Conservation (phyloP, 2,113 vertebrate genomes). For the Ochotona curzoniae region DNA sequence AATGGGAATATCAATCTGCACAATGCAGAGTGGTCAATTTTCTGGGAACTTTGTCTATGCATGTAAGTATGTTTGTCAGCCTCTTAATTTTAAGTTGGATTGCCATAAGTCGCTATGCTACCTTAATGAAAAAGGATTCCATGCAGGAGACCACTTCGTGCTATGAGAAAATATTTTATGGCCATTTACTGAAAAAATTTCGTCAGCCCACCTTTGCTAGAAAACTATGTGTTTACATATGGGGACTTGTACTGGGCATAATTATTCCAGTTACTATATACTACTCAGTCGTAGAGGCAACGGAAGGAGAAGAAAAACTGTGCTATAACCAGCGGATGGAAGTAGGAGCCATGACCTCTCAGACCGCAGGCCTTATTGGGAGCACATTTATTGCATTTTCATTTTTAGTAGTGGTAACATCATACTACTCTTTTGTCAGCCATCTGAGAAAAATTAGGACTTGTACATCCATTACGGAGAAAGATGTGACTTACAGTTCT, state of each 20-base stretch:
- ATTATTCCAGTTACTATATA: slow-evolving; percentile 78
- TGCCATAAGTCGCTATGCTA: slow-evolving; percentile 90
- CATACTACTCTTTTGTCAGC: slow-evolving; percentile 84
- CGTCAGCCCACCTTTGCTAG: slow-evolving; percentile 86
- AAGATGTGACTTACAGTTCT: slow-evolving; percentile 82
- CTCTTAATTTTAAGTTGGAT: slow-evolving; percentile 89
- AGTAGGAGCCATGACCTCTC: slow-evolving; percentile 75
- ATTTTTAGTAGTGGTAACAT: slow-evolving; percentile 79
- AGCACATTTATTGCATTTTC: slow-evolving; percentile 81
- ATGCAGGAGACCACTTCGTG: slow-evolving; percentile 66
- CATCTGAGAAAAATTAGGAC: slow-evolving; percentile 84
- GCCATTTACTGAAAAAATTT: slow-evolving; percentile 84
- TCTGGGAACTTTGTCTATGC: slow-evolving; percentile 85
- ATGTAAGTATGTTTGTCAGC: slow-evolving; percentile 89
- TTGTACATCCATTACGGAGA: slow-evolving; percentile 81
- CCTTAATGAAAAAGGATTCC: slow-evolving; percentile 84
- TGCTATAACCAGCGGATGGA: slow-evolving; percentile 89
- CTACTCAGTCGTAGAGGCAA: slow-evolving; percentile 63
- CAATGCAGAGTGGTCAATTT: slow-evolving; percentile 84
- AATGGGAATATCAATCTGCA: slow-evolving; percentile 77
- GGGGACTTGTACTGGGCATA: slow-evolving; percentile 82
- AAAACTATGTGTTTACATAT: slow-evolving; percentile 85
- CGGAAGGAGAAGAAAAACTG: rapidly evolving
- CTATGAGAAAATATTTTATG: slow-evolving; percentile 82
- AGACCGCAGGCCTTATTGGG: slow-evolving; percentile 70